Evolutionary conservation across 2,888 invertebrate species (phyloP).

Genomic region (Aleiodes alternator): DNA sequence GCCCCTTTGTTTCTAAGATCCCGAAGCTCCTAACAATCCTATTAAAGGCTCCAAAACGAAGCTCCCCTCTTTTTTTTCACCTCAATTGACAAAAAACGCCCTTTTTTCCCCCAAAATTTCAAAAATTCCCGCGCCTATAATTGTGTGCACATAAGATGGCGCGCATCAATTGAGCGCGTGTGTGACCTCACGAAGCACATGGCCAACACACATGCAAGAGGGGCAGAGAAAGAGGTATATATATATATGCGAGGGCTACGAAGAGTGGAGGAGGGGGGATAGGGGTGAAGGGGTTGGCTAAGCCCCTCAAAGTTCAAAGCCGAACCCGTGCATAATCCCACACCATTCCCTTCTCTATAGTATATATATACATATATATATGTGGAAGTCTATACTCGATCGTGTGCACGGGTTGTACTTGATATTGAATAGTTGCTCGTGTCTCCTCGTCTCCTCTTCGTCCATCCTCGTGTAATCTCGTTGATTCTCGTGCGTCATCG

Average conservation of each 20-base stretch:
- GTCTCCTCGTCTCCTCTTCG: not conserved
- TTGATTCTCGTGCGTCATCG: conserved; percentile 54
- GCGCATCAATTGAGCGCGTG: conserved; percentile 5
- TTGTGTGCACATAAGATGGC: not conserved
- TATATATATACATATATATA: too few species aligned
- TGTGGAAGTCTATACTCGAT: too few species aligned
- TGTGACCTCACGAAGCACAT: conserved; percentile 34
- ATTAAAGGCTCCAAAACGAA: too few species aligned
- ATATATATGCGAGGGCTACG: not conserved
- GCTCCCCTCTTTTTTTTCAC: too few species aligned
- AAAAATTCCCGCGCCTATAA: not conserved
- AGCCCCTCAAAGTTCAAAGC: conserved; percentile 34
- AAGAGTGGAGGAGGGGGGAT: not conserved
- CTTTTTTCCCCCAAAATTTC: not conserved
- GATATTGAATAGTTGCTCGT: conserved; percentile 31
- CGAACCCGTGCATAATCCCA: not conserved
- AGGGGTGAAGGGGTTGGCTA: not conserved
- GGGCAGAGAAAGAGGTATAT: too few species aligned
- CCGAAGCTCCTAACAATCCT: too few species aligned
- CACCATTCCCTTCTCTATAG: not conserved
- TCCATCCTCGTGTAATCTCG: conserved; percentile 50
- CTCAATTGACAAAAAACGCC: too few species aligned
- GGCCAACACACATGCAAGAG: not conserved
- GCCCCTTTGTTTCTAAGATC: too few species aligned
- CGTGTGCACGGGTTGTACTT: conserved; percentile 15